Percentiles rank a stretch among this genome's conserved stretches.
Evolutionary conservation across 2,113 vertebrate genomes (phyloP).

Genomic region (Eulemur rufifrons): DNA sequence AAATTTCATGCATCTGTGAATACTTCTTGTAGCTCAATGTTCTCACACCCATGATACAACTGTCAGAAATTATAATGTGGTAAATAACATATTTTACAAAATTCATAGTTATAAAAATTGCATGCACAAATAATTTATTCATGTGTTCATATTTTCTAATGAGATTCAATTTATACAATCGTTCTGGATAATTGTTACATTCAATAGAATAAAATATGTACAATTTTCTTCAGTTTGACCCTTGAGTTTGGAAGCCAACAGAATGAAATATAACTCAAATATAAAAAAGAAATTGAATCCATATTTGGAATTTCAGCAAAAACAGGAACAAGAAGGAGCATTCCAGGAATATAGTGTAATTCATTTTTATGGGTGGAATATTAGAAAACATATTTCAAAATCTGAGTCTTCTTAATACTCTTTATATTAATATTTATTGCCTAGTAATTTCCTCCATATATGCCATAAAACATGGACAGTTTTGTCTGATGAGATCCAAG

Average conservation of each 20-base stretch:
- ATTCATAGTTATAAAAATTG: neutral
- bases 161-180: constrained; percentile 27
- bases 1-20: constrained; percentile 31
- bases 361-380: constrained; percentile 72
- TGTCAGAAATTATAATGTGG: constrained; percentile 21
- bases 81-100: constrained; percentile 14
- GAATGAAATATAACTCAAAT: constrained; percentile 70
- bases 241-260: constrained; percentile 20
- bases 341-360: constrained; percentile 61
- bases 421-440: constrained; percentile 70
- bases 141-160: neutral
- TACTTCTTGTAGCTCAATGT: neutral
- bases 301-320: constrained; percentile 73
- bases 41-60: constrained; percentile 31
- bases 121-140: constrained; percentile 17
- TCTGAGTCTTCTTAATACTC: constrained; percentile 48
- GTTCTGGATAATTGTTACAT: neutral
- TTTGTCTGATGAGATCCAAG: constrained; percentile 28
- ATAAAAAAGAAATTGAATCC: constrained; percentile 73
- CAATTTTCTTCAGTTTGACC: constrained; percentile 2
- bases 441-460: constrained; percentile 39
- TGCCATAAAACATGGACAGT: constrained; percentile 34
- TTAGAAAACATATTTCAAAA: constrained; percentile 75
- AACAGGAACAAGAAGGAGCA: constrained; percentile 45
- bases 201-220: neutral